Conservation (phyloP, 2,113 vertebrate species). For the Pavo muticus region DNA sequence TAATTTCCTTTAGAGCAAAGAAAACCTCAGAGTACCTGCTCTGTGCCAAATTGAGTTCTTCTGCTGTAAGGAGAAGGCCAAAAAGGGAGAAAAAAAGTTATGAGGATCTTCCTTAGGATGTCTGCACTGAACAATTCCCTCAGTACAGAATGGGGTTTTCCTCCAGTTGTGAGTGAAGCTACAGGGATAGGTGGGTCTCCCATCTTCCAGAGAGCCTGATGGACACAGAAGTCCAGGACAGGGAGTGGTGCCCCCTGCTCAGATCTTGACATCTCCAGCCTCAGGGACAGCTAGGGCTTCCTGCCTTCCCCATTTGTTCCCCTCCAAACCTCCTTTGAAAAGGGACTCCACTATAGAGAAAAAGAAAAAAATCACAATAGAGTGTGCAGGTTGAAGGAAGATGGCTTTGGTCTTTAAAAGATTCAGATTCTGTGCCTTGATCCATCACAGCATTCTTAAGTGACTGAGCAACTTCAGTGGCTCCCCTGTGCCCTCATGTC, state of each 20-base stretch:
- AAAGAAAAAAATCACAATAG: background rate
- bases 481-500: background rate
- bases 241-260: background rate
- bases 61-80: background rate
- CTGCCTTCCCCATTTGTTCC: background rate
- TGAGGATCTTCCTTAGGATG: background rate
- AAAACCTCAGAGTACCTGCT: background rate
- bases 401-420: background rate
- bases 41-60: background rate
- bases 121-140: background rate
- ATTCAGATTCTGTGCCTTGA: background rate
- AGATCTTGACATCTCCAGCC: too few species aligned
- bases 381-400: too few species aligned
- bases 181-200: background rate
- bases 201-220: background rate
- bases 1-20: conserved; percentile 43
- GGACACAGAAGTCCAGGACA: background rate
- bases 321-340: background rate
- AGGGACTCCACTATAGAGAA: background rate
- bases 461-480: background rate
- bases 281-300: background rate
- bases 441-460: background rate
- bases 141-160: background rate
- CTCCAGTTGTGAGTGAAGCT: background rate
- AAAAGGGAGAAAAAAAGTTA: background rate